Percentiles rank a stretch among this genome's conserved stretches.
These are phyloP conservation scores for Polylopha cassiicola DNA, from an alignment of 2,888 invertebrate species.

Conservation along the genomic window DNA sequence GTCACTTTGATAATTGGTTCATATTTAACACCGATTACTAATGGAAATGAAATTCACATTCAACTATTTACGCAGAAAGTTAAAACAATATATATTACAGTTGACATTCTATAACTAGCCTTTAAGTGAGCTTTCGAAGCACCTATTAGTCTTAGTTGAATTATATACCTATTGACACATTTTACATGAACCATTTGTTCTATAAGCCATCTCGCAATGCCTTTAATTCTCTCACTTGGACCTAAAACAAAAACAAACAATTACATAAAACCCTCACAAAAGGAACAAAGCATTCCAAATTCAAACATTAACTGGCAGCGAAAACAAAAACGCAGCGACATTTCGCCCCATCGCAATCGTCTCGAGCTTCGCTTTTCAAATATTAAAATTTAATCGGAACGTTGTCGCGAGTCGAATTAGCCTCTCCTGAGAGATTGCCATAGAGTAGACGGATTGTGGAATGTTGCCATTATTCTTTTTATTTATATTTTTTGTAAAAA, in stretches of 20 bases:
- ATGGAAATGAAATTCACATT: too few species aligned
- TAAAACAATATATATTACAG: too few species aligned
- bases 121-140: too few species aligned
- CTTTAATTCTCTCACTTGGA: too few species aligned
- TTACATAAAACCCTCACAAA: neutral
- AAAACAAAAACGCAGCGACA: slow-evolving; percentile 57
- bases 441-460: slow-evolving; percentile 33
- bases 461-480: slow-evolving; percentile 1
- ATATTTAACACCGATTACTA: too few species aligned
- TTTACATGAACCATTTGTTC: too few species aligned
- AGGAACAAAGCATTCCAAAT: slow-evolving; percentile 10
- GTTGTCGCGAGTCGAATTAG: slow-evolving; percentile 78
- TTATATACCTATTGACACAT: too few species aligned
- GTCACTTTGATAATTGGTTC: too few species aligned
- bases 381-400: slow-evolving; percentile 78
- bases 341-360: slow-evolving; percentile 56
- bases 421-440: slow-evolving; percentile 61
- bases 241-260: slow-evolving; percentile 7
- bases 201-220: too few species aligned
- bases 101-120: too few species aligned
- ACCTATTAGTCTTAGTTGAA: too few species aligned
- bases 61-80: too few species aligned
- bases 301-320: slow-evolving; percentile 21
- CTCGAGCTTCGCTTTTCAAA: slow-evolving; percentile 66
- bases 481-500: neutral